Evolutionary conservation across 2,888 invertebrate genomes (phyloP).

Genomic region (Heliconius cydno): DNA sequence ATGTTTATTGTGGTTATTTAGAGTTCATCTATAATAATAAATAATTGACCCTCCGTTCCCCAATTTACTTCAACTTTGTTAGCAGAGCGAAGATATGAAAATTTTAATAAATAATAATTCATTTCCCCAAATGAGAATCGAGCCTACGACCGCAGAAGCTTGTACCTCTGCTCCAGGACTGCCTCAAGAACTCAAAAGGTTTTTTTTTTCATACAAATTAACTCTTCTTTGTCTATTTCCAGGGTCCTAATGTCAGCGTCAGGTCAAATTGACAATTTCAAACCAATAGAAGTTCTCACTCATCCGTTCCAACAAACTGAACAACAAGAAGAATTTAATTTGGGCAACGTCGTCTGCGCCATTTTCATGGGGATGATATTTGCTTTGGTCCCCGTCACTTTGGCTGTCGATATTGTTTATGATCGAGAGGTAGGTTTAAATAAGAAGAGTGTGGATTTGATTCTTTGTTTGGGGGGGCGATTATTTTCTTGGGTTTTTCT

Average conservation of each 20-base stretch:
- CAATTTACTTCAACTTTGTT: too few relatives aligned
- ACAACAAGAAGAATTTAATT: slow-evolving; percentile 88
- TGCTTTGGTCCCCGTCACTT: slow-evolving; percentile 88
- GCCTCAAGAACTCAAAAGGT: not conserved
- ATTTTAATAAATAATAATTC: too few relatives aligned
- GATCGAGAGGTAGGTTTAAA: slow-evolving; percentile 87
- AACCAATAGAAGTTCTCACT: slow-evolving; percentile 85
- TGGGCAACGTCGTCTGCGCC: slow-evolving; percentile 88
- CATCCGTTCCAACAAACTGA: slow-evolving; percentile 90
- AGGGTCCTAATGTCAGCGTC: slow-evolving; percentile 72
- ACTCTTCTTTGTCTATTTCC: slow-evolving; percentile 25
- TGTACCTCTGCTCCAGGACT: not conserved
- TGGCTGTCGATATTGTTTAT: slow-evolving; percentile 91
- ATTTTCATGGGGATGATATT: slow-evolving; percentile 92
- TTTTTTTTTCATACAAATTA: too few relatives aligned
- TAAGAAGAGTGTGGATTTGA: not conserved
- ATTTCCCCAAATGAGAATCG: too few relatives aligned
- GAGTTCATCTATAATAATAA: not conserved
- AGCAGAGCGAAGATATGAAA: too few relatives aligned
- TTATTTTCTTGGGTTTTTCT: not conserved
- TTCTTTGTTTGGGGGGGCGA: not conserved
- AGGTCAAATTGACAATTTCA: slow-evolving; percentile 70
- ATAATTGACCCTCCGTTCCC: not conserved
- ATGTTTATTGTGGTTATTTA: too few relatives aligned
- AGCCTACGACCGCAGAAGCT: not conserved